Evolutionary conservation across 2,888 invertebrate genomes (phyloP), one percentile per base, ranked within the genome.

Genomic region (Ichneumoninae sp.): DNA sequence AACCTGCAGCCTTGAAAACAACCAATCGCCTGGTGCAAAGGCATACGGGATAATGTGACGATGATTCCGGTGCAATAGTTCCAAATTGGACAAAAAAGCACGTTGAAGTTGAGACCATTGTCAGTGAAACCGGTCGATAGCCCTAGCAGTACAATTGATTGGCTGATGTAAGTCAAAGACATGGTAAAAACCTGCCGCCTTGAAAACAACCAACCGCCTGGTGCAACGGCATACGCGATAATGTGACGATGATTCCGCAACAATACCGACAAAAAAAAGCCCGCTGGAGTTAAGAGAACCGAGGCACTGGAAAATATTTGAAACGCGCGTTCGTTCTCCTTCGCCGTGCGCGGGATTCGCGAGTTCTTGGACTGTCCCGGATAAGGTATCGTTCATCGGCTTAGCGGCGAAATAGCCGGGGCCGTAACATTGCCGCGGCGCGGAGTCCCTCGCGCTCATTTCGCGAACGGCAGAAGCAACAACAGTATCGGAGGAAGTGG

Each of bases 391-490:
- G 89, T 82, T 87, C 86, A 84, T 87, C 82, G 76, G 80, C 82
- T 85, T 80, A 80, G 75, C 72, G 68, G 86, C 87, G 87, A 89
- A 91, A 89, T 90, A 89, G 89, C 87, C 89, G 86, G 89, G 44
- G 71, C 75, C 71, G 65, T 47, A 71, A 16, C 36, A 54, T 74
- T 44, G 72, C 60, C 13, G 60, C 62, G 47, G 26, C n/a, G 19
- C 19, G 60, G 87, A 88, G 88, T 86, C 88, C 86, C 88, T 89
- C 88, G 89, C 87, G 89, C 88, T 90, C 90, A 89, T 91, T 91
- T 91, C 89, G 85, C 84, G 84, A 69, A 66, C 66, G 44, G 66
- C 72, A 62, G 66, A 52, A 66, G 66, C 72, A 33, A 80, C 80
- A 72, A 72, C 66, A 76, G 78, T 44, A 77, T 66, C 66, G 22